phyloP scores from a whole-genome alignment of 2,888 invertebrate genomes.

The Acronicta psi region DNA sequence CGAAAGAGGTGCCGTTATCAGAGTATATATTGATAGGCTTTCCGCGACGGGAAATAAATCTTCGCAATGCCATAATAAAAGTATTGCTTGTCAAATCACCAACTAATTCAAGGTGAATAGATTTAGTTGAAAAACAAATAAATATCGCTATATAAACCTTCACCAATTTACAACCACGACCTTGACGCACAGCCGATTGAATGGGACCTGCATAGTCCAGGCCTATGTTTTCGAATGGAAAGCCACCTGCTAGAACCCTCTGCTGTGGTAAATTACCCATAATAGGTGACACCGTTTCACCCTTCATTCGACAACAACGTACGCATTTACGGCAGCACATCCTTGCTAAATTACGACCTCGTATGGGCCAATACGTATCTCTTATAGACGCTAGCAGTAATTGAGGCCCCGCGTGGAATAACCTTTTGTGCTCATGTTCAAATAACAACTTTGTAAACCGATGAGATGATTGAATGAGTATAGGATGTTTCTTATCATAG shows the following conservation, averaged over 20 bases:
- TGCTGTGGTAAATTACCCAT: slow-evolving; percentile 51
- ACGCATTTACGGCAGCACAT: slow-evolving; percentile 6
- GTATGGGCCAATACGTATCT: slow-evolving; percentile 49
- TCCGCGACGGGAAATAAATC: too few relatives aligned
- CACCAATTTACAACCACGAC: too few relatives aligned
- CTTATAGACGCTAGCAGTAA: slow-evolving; percentile 12
- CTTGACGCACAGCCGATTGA: too few relatives aligned
- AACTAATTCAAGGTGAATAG: too few relatives aligned
- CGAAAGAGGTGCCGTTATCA: too few relatives aligned
- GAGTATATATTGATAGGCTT: too few relatives aligned
- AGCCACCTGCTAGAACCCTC: slow-evolving; percentile 26
- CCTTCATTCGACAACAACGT: slow-evolving; percentile 15
- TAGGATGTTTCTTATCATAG: slow-evolving; percentile 35
- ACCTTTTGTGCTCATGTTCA: slow-evolving; percentile 33
- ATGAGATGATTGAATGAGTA: slow-evolving; percentile 57
- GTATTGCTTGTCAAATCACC: too few relatives aligned
- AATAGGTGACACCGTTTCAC: slow-evolving; percentile 18
- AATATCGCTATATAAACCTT: too few relatives aligned
- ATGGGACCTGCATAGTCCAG: slow-evolving; percentile 50
- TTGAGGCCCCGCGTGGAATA: slow-evolving; percentile 40
- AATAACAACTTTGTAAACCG: slow-evolving; percentile 43
- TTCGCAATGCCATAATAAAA: too few relatives aligned
- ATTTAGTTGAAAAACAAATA: too few relatives aligned
- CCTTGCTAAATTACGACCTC: slow-evolving; percentile 43
- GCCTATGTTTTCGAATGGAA: slow-evolving; percentile 35